Conservation (phyloP, 2,113 vertebrate genomes). For the Brevimyrus niger region DNA sequence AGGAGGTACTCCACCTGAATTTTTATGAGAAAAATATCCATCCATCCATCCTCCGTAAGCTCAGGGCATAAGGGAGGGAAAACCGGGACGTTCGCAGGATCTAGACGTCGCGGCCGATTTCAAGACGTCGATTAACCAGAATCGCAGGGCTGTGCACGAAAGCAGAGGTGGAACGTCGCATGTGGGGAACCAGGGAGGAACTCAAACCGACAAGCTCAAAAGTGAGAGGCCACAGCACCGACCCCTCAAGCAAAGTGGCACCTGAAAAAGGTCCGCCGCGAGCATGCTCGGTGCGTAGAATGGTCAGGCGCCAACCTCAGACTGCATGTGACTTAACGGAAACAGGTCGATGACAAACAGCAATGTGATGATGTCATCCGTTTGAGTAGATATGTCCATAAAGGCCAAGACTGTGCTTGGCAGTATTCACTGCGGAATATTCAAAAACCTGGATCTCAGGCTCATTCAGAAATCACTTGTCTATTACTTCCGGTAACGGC, state of each 20-base stretch:
- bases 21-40: background rate
- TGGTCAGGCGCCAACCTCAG: background rate
- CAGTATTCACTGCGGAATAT: background rate
- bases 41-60: background rate
- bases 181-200: background rate
- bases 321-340: background rate
- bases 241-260: background rate
- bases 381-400: background rate
- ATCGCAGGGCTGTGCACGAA: background rate
- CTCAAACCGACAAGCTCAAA: background rate
- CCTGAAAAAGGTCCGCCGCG: too few species aligned
- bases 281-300: background rate
- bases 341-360: background rate
- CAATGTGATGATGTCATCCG: constrained; percentile 9
- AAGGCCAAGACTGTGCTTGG: background rate
- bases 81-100: background rate
- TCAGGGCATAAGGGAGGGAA: background rate
- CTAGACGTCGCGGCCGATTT: background rate
- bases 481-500: background rate
- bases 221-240: background rate
- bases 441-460: background rate
- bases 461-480: background rate
- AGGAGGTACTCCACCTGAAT: background rate
- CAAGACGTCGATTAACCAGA: background rate
- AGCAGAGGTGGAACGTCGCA: background rate